phyloP scores from a whole-genome alignment of 1,140 invertebrate species.

The Halesus radiatus region DNA sequence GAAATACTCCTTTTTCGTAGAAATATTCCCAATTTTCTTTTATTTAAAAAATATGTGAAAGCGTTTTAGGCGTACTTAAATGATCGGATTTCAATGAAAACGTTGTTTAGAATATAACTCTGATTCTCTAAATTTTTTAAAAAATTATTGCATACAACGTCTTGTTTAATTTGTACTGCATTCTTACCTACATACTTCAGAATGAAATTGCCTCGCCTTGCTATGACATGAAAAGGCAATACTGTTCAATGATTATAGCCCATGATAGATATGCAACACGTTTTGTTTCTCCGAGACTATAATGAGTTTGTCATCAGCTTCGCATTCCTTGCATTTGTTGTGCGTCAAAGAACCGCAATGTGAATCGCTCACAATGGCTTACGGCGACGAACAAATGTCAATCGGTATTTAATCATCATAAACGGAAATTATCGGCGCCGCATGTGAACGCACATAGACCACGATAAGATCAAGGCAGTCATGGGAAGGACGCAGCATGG shows the following conservation, averaged over 20 bases:
- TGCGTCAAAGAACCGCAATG: slow-evolving; percentile 17
- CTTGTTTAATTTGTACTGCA: too few relatives aligned
- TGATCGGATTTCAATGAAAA: too few relatives aligned
- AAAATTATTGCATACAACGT: too few relatives aligned
- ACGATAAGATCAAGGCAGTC: too few relatives aligned
- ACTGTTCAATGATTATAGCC: background rate
- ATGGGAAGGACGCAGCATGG: too few relatives aligned
- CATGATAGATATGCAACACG: background rate
- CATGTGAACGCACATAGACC: background rate
- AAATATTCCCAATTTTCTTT: slow-evolving; percentile 1
- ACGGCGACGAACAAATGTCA: slow-evolving; percentile 28
- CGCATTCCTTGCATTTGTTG: slow-evolving; percentile 15
- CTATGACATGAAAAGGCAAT: too few relatives aligned
- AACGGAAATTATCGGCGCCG: slow-evolving; percentile 16
- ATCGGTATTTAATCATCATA: slow-evolving; percentile 29
- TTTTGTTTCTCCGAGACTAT: background rate
- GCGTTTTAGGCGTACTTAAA: too few relatives aligned
- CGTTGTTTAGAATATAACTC: too few relatives aligned
- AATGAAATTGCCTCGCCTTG: too few relatives aligned
- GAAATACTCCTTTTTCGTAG: background rate
- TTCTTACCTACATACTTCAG: too few relatives aligned
- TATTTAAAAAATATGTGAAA: too few relatives aligned
- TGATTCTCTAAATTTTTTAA: too few relatives aligned
- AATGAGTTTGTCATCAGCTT: slow-evolving; percentile 2
- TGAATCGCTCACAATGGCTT: slow-evolving; percentile 8